These are phyloP conservation scores for Stegophylla sp. DNA, from an alignment of 2,888 invertebrate species.

Conservation along the genomic window DNA sequence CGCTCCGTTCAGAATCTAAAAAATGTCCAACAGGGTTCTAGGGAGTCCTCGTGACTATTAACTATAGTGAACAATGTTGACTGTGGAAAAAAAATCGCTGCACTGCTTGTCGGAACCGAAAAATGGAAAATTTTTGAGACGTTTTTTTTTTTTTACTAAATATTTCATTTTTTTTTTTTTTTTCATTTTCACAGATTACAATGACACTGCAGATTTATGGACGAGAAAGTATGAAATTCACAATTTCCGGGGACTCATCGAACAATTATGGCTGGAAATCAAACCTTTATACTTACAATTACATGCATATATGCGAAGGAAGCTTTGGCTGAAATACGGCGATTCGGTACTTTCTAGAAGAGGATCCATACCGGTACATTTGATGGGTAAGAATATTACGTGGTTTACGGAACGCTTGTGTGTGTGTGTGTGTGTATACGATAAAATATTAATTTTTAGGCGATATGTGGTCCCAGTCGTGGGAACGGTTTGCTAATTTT, in stretches of 20 bases:
- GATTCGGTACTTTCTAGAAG: constrained; percentile 71
- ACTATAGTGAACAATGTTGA: too few relatives aligned
- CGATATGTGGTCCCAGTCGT: constrained; percentile 85
- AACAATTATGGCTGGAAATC: constrained; percentile 75
- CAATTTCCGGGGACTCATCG: constrained; percentile 75
- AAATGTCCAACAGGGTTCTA: too few relatives aligned
- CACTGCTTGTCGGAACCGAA: too few relatives aligned
- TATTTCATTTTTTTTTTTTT: too few relatives aligned
- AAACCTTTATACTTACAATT: constrained; percentile 82
- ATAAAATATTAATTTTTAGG: constrained; percentile 70
- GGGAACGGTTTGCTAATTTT: constrained; percentile 74
- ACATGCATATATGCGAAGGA: constrained; percentile 81
- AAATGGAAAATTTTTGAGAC: background rate
- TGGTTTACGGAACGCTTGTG: too few relatives aligned
- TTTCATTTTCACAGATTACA: constrained; percentile 76
- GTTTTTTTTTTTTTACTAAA: background rate
- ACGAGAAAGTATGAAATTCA: constrained; percentile 75
- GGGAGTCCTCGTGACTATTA: too few relatives aligned
- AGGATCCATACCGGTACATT: constrained; percentile 80
- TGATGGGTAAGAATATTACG: constrained; percentile 72
- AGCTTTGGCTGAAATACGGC: constrained; percentile 77
- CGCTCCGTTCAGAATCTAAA: too few relatives aligned
- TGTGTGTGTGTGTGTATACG: background rate
- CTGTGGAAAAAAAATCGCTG: too few relatives aligned
- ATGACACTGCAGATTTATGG: constrained; percentile 76